phyloP scores from a whole-genome alignment of 2,888 invertebrate species.

The Camptogramma bilineatum region DNA sequence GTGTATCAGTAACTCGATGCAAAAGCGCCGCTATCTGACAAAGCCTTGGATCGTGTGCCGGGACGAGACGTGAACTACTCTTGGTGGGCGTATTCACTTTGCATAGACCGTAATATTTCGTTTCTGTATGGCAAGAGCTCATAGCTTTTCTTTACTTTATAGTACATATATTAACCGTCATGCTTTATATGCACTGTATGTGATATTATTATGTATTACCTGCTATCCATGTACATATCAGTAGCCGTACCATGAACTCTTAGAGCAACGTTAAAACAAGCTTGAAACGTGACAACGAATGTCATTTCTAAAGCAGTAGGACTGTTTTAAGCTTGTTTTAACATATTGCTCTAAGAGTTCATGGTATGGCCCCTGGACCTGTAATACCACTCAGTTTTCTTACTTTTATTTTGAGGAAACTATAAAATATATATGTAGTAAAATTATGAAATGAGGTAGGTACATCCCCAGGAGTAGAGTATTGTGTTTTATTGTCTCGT shows the following conservation, averaged over 20 bases:
- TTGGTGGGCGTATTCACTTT: slow-evolving; percentile 6
- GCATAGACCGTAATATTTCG: background rate
- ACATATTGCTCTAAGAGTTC: too few species aligned
- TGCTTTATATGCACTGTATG: too few species aligned
- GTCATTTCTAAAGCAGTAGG: too few species aligned
- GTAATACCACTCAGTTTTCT: background rate
- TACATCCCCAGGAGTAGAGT: slow-evolving; percentile 3
- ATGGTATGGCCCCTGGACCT: too few species aligned
- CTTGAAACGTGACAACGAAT: too few species aligned
- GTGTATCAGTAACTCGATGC: slow-evolving; percentile 32
- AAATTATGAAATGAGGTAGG: background rate
- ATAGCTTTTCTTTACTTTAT: too few species aligned
- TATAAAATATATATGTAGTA: background rate
- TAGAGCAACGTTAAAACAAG: too few species aligned
- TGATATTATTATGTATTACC: too few species aligned
- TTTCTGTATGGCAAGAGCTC: background rate
- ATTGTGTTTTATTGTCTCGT: slow-evolving; percentile 21
- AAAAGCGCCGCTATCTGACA: slow-evolving; percentile 35
- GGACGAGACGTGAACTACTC: slow-evolving; percentile 29
- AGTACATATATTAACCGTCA: too few species aligned
- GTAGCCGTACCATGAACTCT: too few species aligned
- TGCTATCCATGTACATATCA: background rate
- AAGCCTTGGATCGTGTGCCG: slow-evolving; percentile 27
- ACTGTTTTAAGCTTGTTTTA: too few species aligned
- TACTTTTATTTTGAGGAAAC: background rate